Evolutionary conservation across 2,113 vertebrate genomes (phyloP), one percentile per base, ranked within the genome.

Genomic region (Trematomus loennbergii): DNA sequence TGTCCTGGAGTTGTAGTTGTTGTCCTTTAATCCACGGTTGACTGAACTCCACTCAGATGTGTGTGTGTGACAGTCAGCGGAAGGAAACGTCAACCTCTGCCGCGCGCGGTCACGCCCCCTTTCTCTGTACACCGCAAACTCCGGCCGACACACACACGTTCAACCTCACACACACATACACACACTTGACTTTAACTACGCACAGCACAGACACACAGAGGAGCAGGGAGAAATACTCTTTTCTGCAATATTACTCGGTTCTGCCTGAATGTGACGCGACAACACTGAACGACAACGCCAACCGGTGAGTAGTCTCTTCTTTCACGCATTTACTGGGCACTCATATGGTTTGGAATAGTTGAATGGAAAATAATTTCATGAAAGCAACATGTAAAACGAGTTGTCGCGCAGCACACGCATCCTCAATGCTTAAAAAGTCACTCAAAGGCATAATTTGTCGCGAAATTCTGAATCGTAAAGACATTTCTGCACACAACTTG

Each of bases 41-140:
- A 29, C 9, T 20, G 11, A 8, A 12, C 33, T 16, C 8, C 5
- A 40, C 36, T 40, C 64, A 54, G 18, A 57, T n/a, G 53, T 33
- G 29, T 29, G 29, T 29, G 36, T 55, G 49, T 6, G 77, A 82
- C 75, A 63, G 59, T 46, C 48, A 5, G 62, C 17, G 29, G 73
- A 81, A 86, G 77, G 86, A 79, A 90, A 90, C 16, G 4, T 63
- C 79, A 88, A 54, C 17, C 81, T 75, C 5, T 6, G 46, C 61
- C 17, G 13, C 69, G 52, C 52, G 25, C 63, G 36, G 66, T 80
- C 76, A 89, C 84, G 78, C 87, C 87, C 68, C 84, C 78, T 78
- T 43, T 62, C 68, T 70, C 54, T 55, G 16, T 64, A 53, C 40
- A 73, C 67, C 40, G 20, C 64, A 69, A 25, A 78, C 79, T 48